A percentile compares a stretch with the other conserved stretches of the same genome.
phyloP scores from a whole-genome alignment of 1,140 invertebrate genomes.

The Drosophila arizonae region DNA sequence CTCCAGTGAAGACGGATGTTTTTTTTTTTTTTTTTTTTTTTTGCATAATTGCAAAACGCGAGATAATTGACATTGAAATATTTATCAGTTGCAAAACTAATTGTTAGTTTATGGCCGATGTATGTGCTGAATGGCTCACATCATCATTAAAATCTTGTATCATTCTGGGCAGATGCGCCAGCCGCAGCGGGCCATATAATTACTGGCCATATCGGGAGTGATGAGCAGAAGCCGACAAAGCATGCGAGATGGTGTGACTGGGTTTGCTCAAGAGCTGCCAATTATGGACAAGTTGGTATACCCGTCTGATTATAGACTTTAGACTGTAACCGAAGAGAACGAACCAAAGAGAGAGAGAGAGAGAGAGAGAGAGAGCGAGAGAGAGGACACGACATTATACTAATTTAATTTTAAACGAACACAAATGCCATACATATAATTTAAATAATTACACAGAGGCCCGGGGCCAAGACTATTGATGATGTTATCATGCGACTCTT shows the following conservation, averaged over 20 bases:
- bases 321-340: slow-evolving; percentile 34
- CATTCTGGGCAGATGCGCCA: slow-evolving; percentile 47
- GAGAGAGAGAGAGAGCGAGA: slow-evolving; percentile 10
- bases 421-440: slow-evolving; percentile 68
- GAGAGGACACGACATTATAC: slow-evolving; percentile 59
- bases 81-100: not conserved
- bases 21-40: too few species aligned
- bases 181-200: slow-evolving; percentile 50
- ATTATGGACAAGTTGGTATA: slow-evolving; percentile 38
- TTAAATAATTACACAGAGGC: slow-evolving; percentile 71
- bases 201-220: slow-evolving; percentile 66
- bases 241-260: slow-evolving; percentile 48
- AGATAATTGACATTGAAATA: not conserved
- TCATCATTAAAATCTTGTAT: slow-evolving; percentile 65
- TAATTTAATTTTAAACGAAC: slow-evolving; percentile 80
- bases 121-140: slow-evolving; percentile 20
- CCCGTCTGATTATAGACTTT: slow-evolving; percentile 44
- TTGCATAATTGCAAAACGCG: not conserved
- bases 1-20: too few species aligned
- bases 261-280: slow-evolving; percentile 30
- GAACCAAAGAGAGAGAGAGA: slow-evolving; percentile 14
- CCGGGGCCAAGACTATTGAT: slow-evolving; percentile 61
- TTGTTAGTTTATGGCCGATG: not conserved
- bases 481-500: slow-evolving; percentile 72
- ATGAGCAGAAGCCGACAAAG: slow-evolving; percentile 56